phyloP scores from a whole-genome alignment of 2,113 vertebrate genomes.

The Tenebrosternarchus preto region DNA sequence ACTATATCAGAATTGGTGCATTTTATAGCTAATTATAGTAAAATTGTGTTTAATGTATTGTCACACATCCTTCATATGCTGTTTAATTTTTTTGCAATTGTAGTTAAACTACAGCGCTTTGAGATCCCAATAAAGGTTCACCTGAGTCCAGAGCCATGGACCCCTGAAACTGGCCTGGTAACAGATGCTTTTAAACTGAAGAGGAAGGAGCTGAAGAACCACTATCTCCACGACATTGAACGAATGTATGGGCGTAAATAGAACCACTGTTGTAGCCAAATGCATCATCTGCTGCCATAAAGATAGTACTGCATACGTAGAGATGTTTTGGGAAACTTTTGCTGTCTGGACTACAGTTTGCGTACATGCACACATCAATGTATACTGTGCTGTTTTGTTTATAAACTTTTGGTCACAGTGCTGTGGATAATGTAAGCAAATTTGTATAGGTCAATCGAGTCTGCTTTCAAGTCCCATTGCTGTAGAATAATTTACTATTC shows the following conservation, averaged over 20 bases:
- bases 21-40: too few species aligned
- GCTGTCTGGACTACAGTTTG: slow-evolving; percentile 3
- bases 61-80: background rate
- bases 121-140: slow-evolving; percentile 94
- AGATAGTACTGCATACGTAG: slow-evolving; percentile 29
- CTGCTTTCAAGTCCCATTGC: slow-evolving; percentile 36
- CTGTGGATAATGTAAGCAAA: slow-evolving; percentile 8
- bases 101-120: slow-evolving; percentile 96
- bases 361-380: background rate
- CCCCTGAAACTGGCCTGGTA: slow-evolving; percentile 94
- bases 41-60: background rate
- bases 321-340: slow-evolving; percentile 24
- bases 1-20: too few species aligned
- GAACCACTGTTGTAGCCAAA: slow-evolving; percentile 9
- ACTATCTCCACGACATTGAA: slow-evolving; percentile 95
- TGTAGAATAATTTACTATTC: slow-evolving; percentile 48
- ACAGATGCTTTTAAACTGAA: slow-evolving; percentile 98
- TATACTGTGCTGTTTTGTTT: slow-evolving; percentile 17
- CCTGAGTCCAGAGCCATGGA: slow-evolving; percentile 94
- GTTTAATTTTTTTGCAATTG: background rate
- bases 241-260: slow-evolving; percentile 97
- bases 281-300: background rate
- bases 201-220: slow-evolving; percentile 95
- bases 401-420: slow-evolving; percentile 11
- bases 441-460: slow-evolving; percentile 10